phyloP scores from a whole-genome alignment of 2,797 vertebrate genomes.

The Manis javanica region DNA sequence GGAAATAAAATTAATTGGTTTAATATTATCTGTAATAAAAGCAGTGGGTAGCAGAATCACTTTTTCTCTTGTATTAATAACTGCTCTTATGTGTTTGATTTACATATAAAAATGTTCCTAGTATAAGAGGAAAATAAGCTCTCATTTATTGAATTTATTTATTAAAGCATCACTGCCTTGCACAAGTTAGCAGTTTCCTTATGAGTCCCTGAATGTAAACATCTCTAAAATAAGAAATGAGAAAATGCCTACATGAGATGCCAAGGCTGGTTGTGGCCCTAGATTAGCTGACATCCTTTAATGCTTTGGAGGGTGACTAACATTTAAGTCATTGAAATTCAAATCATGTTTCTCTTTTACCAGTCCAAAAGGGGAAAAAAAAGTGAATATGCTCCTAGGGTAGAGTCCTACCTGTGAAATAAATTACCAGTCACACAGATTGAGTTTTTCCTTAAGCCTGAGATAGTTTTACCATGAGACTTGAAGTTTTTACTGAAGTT shows the following conservation, averaged over 20 bases:
- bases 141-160: not conserved
- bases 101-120: not conserved
- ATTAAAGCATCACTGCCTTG: constrained; percentile 9
- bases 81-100: not conserved
- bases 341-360: not conserved
- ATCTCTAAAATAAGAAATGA: constrained; percentile 27
- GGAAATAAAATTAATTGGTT: not conserved
- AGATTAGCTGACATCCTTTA: not conserved
- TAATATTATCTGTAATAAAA: not conserved
- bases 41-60: not conserved
- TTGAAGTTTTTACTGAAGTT: not conserved
- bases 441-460: not conserved
- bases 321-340: not conserved
- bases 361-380: not conserved
- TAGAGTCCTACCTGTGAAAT: not conserved
- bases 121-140: not conserved
- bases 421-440: not conserved
- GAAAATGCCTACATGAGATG: not conserved
- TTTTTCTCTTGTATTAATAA: not conserved
- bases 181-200: not conserved
- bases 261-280: not conserved
- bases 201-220: not conserved
- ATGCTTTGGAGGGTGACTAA: not conserved
- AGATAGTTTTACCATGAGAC: not conserved
- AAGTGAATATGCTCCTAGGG: not conserved